Evolutionary conservation across 2,888 invertebrate genomes (phyloP).

Genomic region (Aspidiotus rigidus): DNA sequence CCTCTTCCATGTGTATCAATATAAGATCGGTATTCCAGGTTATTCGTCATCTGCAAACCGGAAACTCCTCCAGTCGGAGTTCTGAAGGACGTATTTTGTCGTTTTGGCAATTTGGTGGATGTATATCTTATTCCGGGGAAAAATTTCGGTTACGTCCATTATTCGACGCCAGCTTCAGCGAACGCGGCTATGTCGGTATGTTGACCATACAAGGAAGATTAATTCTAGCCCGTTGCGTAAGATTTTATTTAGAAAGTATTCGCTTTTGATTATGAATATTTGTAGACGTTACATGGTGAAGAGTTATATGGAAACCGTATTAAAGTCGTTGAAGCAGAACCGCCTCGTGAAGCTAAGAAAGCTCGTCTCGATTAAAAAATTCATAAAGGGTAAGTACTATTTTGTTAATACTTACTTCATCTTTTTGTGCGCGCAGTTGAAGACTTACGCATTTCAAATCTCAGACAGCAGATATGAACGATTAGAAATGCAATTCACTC

Average conservation of each 20-base stretch:
- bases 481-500: too few relatives aligned
- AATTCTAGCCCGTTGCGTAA: too few relatives aligned
- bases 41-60: slow-evolving; percentile 50
- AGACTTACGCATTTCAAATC: too few relatives aligned
- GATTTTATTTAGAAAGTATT: too few relatives aligned
- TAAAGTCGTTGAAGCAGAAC: slow-evolving; percentile 79
- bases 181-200: slow-evolving; percentile 60
- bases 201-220: background rate
- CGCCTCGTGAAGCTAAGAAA: slow-evolving; percentile 27
- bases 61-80: slow-evolving; percentile 65
- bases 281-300: background rate
- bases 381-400: too few relatives aligned
- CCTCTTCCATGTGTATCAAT: too few relatives aligned
- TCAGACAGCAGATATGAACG: too few relatives aligned
- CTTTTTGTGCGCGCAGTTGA: too few relatives aligned
- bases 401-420: too few relatives aligned
- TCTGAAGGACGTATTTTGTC: slow-evolving; percentile 77
- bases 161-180: slow-evolving; percentile 64
- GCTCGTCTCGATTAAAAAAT: background rate
- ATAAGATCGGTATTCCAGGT: slow-evolving; percentile 37
- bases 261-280: background rate
- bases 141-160: slow-evolving; percentile 87
- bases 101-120: slow-evolving; percentile 83
- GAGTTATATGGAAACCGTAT: slow-evolving; percentile 45
- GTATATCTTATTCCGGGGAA: slow-evolving; percentile 80